These are phyloP conservation scores for Nephila pilipes DNA, from an alignment of 1,140 invertebrate genomes.

Conservation along the genomic window DNA sequence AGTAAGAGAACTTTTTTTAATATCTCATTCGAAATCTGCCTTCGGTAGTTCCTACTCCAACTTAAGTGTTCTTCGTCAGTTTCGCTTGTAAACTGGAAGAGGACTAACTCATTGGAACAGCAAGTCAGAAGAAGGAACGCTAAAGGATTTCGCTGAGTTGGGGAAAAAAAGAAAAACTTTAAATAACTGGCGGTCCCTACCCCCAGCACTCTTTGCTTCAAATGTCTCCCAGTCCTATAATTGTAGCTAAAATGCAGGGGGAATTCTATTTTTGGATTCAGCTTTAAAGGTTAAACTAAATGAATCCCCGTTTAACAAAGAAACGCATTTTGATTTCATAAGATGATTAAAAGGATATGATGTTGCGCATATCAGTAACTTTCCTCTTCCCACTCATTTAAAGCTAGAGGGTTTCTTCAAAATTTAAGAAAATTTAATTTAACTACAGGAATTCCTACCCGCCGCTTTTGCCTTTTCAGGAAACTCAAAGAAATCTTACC, in stretches of 20 bases:
- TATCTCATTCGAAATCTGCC: neutral
- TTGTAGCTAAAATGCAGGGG: slow-evolving; percentile 45
- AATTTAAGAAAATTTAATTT: no score
- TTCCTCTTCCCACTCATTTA: no score
- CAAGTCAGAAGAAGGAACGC: neutral
- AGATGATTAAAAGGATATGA: no score
- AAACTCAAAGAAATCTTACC: no score
- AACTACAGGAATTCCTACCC: no score
- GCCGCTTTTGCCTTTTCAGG: no score
- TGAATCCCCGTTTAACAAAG: slow-evolving; percentile 54
- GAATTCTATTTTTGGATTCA: slow-evolving; percentile 35
- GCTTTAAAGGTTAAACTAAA: slow-evolving; percentile 62
- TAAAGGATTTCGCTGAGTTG: slow-evolving; percentile 59
- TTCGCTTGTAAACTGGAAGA: neutral
- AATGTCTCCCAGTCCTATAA: slow-evolving; percentile 55
- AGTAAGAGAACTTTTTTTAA: neutral
- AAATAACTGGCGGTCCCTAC: slow-evolving; percentile 61
- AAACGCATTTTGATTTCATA: neutral
- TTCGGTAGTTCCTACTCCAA: neutral
- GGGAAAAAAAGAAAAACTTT: slow-evolving; percentile 51
- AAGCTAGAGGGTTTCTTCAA: no score
- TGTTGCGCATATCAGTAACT: no score
- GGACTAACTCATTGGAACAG: slow-evolving; percentile 8
- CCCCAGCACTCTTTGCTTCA: slow-evolving; percentile 3
- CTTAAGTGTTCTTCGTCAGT: neutral